Evolutionary conservation across 2,113 vertebrate genomes (phyloP).

Genomic region (Cephalopterus ornatus): DNA sequence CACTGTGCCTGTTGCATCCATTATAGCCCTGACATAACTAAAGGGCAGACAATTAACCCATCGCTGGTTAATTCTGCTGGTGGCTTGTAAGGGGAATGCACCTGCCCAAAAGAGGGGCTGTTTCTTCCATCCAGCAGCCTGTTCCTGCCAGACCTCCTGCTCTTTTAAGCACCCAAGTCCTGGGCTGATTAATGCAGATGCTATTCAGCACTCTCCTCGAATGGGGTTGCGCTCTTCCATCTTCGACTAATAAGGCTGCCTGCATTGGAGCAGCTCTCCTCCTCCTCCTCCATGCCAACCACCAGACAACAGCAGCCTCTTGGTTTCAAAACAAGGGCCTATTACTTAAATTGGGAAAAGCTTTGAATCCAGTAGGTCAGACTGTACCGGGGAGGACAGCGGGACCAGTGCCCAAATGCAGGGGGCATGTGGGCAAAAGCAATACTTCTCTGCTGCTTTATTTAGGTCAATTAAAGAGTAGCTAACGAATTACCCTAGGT

Average conservation of each 20-base stretch:
- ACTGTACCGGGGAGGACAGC: neutral
- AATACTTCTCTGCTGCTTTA: neutral
- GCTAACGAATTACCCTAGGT: neutral
- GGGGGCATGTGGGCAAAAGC: neutral
- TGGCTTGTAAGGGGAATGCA: neutral
- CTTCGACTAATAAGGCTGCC: conserved; percentile 78
- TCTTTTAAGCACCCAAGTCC: conserved; percentile 57
- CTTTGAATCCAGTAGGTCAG: conserved; percentile 42
- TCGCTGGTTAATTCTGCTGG: neutral
- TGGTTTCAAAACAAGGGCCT: conserved; percentile 65
- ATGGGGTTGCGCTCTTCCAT: conserved; percentile 65
- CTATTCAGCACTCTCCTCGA: conserved; percentile 58
- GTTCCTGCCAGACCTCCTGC: conserved; percentile 31
- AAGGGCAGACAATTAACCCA: neutral
- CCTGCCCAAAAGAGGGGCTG: neutral
- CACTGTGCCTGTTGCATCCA: neutral
- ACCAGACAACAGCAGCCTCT: conserved; percentile 32
- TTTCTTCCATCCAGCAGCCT: neutral
- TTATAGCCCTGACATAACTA: neutral
- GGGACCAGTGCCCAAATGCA: neutral
- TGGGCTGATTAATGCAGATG: conserved; percentile 70
- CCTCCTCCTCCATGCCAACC: conserved; percentile 56
- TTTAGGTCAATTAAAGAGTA: neutral
- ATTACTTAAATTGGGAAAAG: conserved; percentile 72
- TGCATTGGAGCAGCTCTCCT: neutral